Conservation (phyloP, 2,113 vertebrate genomes). For the Corydoras maculifer region DNA sequence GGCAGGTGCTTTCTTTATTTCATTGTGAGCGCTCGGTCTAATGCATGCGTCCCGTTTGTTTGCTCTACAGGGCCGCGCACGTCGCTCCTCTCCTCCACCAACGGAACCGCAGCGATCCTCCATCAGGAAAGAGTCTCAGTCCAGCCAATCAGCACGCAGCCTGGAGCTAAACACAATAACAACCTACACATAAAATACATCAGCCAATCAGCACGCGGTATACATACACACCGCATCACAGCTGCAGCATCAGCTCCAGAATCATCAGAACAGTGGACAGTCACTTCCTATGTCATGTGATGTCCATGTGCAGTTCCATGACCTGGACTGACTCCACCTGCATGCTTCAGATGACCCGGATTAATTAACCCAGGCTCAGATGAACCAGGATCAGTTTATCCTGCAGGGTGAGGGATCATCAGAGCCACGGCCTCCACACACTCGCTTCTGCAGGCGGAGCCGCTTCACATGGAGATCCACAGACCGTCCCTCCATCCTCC, state of each 20-base stretch:
- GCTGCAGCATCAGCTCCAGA: too few relatives aligned
- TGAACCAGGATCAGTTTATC: not conserved
- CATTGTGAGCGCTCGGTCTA: not conserved
- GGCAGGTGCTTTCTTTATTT: conserved; percentile 10
- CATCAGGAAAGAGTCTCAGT: not conserved
- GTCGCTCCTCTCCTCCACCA: not conserved
- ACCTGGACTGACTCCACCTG: too few relatives aligned
- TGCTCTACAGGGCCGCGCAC: not conserved
- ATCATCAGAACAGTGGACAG: too few relatives aligned
- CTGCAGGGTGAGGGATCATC: not conserved
- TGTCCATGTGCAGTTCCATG: too few relatives aligned
- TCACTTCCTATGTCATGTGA: too few relatives aligned
- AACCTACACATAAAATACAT: not conserved
- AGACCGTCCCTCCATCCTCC: too few relatives aligned
- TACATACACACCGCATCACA: too few relatives aligned
- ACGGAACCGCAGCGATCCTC: not conserved
- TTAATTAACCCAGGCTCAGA: too few relatives aligned
- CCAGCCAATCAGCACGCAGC: not conserved
- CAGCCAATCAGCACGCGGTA: not conserved
- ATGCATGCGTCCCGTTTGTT: not conserved
- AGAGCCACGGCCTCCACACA: too few relatives aligned
- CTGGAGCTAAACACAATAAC: not conserved
- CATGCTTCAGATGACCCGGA: too few relatives aligned
- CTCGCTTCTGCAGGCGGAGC: too few relatives aligned
- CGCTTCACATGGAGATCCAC: too few relatives aligned